Base-by-base conservation (phyloP, 2,797 vertebrate genomes). In the Chelon labrosus region DNA sequence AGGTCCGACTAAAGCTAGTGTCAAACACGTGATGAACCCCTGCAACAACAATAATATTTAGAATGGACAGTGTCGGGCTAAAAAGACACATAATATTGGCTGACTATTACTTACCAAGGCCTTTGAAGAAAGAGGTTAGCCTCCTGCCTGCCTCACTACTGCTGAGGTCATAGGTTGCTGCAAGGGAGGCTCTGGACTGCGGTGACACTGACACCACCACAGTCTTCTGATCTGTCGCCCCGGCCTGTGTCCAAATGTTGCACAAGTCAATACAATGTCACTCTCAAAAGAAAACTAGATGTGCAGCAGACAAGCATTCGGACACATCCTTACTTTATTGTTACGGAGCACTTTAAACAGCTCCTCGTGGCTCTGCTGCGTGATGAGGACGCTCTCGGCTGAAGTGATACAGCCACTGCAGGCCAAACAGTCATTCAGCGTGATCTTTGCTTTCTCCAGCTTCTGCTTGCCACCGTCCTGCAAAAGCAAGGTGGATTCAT, bases 331-430 rank as follows among this genome's bases (percentile, higher is more conserved):
- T 72, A 98, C 98, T 94, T 96, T 94, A 82, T 99, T 99, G 19
- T 85, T 91, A 0, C 66, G 74, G 9, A 99, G 93, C 41, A 96
- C 91, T 73, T 91, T 97, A 81, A 90, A 91, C 19, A 99, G 91
- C 75, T 99, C 97, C 62, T 95, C 93, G 0, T 98, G 97, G 88
- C 98, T 99, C 93, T 99, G 98, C 79, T 99, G 97, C 0, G 95
- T 94, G 82, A 99, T 95, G 10, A 99, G 90, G 27, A 99, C 92
- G 0, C 96, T 99, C 87, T 99, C 98, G 0, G 98, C 98, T 0
- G 98, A 99, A 0, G 98, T 99, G 77, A 99, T 94, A 39, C 98
- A 99, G 84, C 98, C 98, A 3, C 98, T 99, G 75, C 98, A 99
- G 0, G 98, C 98, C 84, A 99, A 88, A 60, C 98, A 99, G 90